Conservation (phyloP, 2,888 invertebrate genomes). For the Chymomyza amoena region DNA sequence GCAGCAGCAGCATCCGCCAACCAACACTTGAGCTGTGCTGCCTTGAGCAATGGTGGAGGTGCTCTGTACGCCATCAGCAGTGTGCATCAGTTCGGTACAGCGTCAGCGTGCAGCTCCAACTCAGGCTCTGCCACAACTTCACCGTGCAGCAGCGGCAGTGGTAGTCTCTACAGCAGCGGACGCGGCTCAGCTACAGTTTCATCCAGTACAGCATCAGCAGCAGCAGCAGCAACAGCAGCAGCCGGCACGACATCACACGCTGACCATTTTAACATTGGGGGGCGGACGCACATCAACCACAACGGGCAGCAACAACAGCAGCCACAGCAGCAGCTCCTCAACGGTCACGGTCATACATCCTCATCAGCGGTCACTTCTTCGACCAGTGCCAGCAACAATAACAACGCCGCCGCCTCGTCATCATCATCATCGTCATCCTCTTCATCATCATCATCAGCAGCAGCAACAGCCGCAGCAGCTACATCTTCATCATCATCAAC, state of each 20-base stretch:
- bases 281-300: slow-evolving; percentile 51
- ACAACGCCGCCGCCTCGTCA: background rate
- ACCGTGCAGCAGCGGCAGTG: slow-evolving; percentile 38
- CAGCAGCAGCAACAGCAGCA: slow-evolving; percentile 27
- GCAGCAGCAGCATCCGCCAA: slow-evolving; percentile 35
- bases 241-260: slow-evolving; percentile 37
- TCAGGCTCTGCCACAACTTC: slow-evolving; percentile 18
- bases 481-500: background rate
- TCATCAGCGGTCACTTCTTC: slow-evolving; percentile 53
- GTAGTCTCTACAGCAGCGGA: slow-evolving; percentile 12
- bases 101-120: slow-evolving; percentile 43
- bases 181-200: slow-evolving; percentile 20
- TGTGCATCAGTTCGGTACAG: slow-evolving; percentile 75
- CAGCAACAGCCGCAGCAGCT: background rate
- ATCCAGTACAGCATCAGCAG: slow-evolving; percentile 22
- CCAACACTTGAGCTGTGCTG: slow-evolving; percentile 47
- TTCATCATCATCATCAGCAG: slow-evolving; percentile 7
- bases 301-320: slow-evolving; percentile 12
- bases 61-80: slow-evolving; percentile 75
- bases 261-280: slow-evolving; percentile 57
- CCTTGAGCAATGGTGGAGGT: slow-evolving; percentile 77
- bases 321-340: slow-evolving; percentile 11
- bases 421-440: background rate
- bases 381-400: slow-evolving; percentile 21
- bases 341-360: slow-evolving; percentile 27